Base-by-base conservation (phyloP, 2,888 invertebrate species). In the Ectemnius continuus region DNA sequence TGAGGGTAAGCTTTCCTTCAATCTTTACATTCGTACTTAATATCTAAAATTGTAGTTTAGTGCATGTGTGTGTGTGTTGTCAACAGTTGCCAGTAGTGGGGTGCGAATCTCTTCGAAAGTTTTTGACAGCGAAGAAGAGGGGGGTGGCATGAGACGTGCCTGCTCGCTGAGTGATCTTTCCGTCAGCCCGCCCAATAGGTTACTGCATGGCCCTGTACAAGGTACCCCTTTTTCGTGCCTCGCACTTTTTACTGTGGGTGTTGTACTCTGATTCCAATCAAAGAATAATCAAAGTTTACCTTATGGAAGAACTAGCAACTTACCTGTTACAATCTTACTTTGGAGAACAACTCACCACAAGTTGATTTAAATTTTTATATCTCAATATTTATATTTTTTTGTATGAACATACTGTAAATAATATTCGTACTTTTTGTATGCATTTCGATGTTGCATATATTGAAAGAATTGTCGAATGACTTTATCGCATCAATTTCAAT, bases 141-240 rank as follows among this genome's bases (percentile, higher is more conserved):
- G 92, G 85, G 91, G 92, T 85, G 95, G 94, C 81, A 94, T 96
- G 92, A 93, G 96, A 84, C 93, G 96, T 80, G 95, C 96, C 85
- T 95, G 95, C 91, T 96, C 96, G 71, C 93, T 96, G 86, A 95
- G 95, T 85, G 96, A 96, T 91, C 93, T 95, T 81, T 94, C 94
- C 70, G 93, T 92, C 80, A 93, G 93, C 84, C 90, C 90, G 83
- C 93, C 93, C 67, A 92, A 93, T 90, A 93, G 93, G 70, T 93
- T 94, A 88, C 94, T 94, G 82, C 91, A 94, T 91, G 93, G 93
- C 83, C 92, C 93, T 83, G 83, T 89, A 83, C 93, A 93, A 93
- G 93, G 94, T 94, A 91, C 88, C 91, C 89, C 79, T 83, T 82
- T 87, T 80, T 72, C 63, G 61, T 67, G 64, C 47, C 45, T 71